Evolutionary conservation across 2,113 vertebrate genomes (phyloP).

Genomic region (Bujurquina vittata): DNA sequence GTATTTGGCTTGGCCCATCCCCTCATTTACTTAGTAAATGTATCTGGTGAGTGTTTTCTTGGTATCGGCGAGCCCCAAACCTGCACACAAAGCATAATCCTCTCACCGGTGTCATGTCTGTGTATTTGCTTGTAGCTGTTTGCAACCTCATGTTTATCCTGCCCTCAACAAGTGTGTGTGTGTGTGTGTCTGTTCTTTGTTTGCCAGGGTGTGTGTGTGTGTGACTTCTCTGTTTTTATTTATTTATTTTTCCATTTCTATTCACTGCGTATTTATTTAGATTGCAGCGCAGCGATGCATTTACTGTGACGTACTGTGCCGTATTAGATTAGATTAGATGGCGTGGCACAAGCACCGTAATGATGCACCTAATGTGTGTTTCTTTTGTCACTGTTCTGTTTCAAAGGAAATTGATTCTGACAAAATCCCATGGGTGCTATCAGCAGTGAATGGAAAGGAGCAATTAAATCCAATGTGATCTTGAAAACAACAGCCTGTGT

Average conservation of each 20-base stretch:
- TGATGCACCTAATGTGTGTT: conserved; percentile 59
- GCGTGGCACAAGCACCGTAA: conserved; percentile 28
- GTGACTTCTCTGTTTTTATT: not conserved
- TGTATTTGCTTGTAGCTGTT: conserved; percentile 33
- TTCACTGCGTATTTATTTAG: conserved; percentile 27
- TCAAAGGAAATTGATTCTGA: conserved; percentile 67
- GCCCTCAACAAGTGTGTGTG: conserved; percentile 35
- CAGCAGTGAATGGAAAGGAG: conserved; percentile 62
- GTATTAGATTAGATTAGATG: conserved; percentile 57
- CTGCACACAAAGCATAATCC: conserved; percentile 44
- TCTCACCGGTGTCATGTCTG: conserved; percentile 14
- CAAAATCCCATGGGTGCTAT: conserved; percentile 69
- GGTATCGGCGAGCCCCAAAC: conserved; percentile 25
- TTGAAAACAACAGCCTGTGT: conserved; percentile 65
- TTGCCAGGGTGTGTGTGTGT: not conserved
- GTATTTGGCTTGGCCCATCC: conserved; percentile 27
- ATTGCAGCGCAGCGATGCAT: conserved; percentile 30
- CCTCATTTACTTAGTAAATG: conserved; percentile 39
- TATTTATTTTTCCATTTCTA: not conserved
- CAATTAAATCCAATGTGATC: conserved; percentile 67
- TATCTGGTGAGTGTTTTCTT: conserved; percentile 57
- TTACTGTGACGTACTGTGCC: conserved; percentile 24
- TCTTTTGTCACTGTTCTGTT: conserved; percentile 65
- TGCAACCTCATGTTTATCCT: conserved; percentile 28
- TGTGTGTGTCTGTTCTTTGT: conserved; percentile 7